Evolutionary conservation across 2,888 invertebrate genomes (phyloP), one percentile per base, ranked within the genome.

Genomic region (Carabus problematicus): DNA sequence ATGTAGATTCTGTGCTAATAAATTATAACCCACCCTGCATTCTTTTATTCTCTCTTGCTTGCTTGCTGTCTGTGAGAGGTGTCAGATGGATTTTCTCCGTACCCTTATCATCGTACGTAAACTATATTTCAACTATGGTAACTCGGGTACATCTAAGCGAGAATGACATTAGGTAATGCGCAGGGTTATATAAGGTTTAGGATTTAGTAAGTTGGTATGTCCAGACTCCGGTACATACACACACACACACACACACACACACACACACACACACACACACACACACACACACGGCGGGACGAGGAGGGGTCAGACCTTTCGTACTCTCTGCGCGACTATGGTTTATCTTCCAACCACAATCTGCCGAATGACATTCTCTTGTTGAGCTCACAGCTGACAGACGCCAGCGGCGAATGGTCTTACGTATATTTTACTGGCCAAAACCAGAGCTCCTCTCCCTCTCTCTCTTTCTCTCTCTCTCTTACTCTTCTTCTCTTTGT

Each of bases 341-440:
- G 41, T 64, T 64, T 64, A 64, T 64, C 64, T 43, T 6, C 11
- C 45, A 18, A 42, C 64, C 64, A 55, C 64, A 64, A 64, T 64
- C 64, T 64, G 62, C 62, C 62, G 52, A 52, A 52, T 52, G 52
- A 52, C 52, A 52, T 52, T 14, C 9, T 45, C 45, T 45, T 12
- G 29, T 29, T 29, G 29, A 29, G 6, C 29, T 29, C 29, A 6
- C 29, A 29, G 29, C 29, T 14, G 45, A 12, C 14, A n/a, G 45
- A 45, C 45, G n/a, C 45, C 45, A 1, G 11, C 2, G 45, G 45
- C 29, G 29, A 29, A 6, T 3, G 29, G 3, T 29, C 29, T 29
- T 29, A 29, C 29, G 29, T 29, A 29, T 6, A 29, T 29, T 29
- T 29, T 29, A 29, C 29, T 29, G 29, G 29, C 6, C 29, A 29